phyloP scores from a whole-genome alignment of 2,888 invertebrate genomes.

The Pseudolycoriella hygida region DNA sequence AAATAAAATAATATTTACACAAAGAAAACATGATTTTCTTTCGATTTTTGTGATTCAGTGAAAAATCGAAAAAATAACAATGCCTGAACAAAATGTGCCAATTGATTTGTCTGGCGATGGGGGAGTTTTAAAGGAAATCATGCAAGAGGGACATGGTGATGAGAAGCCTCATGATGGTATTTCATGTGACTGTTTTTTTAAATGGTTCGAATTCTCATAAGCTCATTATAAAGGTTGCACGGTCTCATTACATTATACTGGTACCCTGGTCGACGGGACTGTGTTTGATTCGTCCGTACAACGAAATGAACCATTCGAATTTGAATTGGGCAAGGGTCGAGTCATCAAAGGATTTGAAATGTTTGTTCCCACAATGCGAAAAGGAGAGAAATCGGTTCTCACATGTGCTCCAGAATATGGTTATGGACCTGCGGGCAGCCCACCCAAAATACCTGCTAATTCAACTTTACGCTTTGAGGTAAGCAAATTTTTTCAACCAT shows the following conservation, averaged over 20 bases:
- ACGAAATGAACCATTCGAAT: conserved; percentile 68
- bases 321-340: conserved; percentile 68
- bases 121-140: conserved; percentile 23
- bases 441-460: conserved; percentile 77
- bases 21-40: no score
- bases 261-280: conserved; percentile 67
- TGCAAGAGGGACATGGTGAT: conserved; percentile 49
- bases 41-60: no score
- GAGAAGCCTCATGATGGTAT: conserved; percentile 42
- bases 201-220: no score
- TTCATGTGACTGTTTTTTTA: no score
- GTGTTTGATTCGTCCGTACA: conserved; percentile 85
- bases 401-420: conserved; percentile 82
- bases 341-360: conserved; percentile 93
- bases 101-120: conserved; percentile 24
- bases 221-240: conserved; percentile 32
- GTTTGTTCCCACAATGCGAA: conserved; percentile 86
- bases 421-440: conserved; percentile 68
- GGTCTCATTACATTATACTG: conserved; percentile 73
- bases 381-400: conserved; percentile 66
- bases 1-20: no score
- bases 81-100: conserved; percentile 6
- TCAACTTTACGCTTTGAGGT: conserved; percentile 81
- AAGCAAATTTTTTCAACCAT: no score
- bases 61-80: no score